These are phyloP conservation scores for Eretmocerus hayati DNA, from an alignment of 2,888 invertebrate species.

Conservation along the genomic window DNA sequence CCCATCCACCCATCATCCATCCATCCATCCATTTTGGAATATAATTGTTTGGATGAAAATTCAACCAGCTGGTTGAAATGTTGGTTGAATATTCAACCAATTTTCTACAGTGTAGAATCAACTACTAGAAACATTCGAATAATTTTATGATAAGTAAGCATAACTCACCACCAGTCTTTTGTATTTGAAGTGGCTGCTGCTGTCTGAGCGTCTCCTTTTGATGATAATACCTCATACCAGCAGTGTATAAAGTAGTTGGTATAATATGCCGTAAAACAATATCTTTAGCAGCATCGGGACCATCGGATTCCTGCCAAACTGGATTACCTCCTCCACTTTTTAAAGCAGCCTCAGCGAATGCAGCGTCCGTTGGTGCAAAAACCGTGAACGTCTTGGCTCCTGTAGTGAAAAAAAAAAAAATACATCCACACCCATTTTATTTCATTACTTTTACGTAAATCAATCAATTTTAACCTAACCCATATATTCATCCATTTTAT, in stretches of 20 bases:
- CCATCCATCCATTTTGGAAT: no score
- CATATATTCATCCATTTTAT: no score
- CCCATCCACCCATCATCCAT: no score
- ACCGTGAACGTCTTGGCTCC: slow-evolving; percentile 75
- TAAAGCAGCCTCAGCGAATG: slow-evolving; percentile 55
- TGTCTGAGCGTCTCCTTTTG: slow-evolving; percentile 71
- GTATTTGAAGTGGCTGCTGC: slow-evolving; percentile 69
- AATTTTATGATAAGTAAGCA: no score
- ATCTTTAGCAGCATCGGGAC: slow-evolving; percentile 55
- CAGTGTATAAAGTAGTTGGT: slow-evolving; percentile 73
- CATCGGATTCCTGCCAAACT: slow-evolving; percentile 41
- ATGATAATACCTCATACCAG: slow-evolving; percentile 82
- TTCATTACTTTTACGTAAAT: no score
- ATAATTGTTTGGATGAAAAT: no score
- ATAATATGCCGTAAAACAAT: slow-evolving; percentile 70
- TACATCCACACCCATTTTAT: no score
- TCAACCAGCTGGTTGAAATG: no score
- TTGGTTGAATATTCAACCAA: no score
- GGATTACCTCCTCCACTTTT: slow-evolving; percentile 54
- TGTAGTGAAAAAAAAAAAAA: slow-evolving; percentile 3
- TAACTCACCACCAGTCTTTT: slow-evolving; percentile 69
- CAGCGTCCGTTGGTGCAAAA: slow-evolving; percentile 78
- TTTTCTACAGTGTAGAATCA: no score
- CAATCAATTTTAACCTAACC: no score
- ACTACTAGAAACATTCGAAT: no score